Evolutionary conservation across 2,113 vertebrate genomes (phyloP).

Genomic region (Eurypyga helias): DNA sequence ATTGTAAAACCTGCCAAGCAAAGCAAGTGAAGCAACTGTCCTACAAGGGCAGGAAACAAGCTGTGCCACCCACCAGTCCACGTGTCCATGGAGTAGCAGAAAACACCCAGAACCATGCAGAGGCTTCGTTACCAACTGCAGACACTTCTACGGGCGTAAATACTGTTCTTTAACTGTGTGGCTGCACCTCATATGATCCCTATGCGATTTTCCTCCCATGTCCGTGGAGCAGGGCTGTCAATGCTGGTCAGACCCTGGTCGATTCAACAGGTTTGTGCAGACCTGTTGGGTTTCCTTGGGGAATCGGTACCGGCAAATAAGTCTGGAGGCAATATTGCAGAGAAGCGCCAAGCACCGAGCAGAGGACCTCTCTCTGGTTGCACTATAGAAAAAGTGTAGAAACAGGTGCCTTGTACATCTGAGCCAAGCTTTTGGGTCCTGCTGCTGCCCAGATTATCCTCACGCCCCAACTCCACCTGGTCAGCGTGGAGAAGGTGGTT

Average conservation of each 20-base stretch:
- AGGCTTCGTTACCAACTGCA: background rate
- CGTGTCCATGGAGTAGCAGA: background rate
- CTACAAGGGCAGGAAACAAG: constrained; percentile 39
- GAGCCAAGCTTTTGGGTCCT: background rate
- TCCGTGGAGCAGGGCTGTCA: background rate
- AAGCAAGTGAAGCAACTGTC: background rate
- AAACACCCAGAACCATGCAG: background rate
- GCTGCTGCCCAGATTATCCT: background rate
- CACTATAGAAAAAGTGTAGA: background rate
- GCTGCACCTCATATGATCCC: background rate
- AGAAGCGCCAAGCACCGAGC: background rate
- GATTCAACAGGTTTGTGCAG: background rate
- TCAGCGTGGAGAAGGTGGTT: background rate
- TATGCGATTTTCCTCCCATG: background rate
- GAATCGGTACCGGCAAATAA: background rate
- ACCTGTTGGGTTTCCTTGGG: background rate
- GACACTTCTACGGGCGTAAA: background rate
- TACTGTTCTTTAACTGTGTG: background rate
- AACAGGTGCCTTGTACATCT: background rate
- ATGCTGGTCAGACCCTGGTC: background rate
- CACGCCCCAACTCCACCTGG: background rate
- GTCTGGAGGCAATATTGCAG: background rate
- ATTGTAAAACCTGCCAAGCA: background rate
- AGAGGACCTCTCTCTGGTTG: background rate
- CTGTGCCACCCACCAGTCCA: background rate